These are phyloP conservation scores for Eupithecia inturbata DNA, from an alignment of 2,888 invertebrate genomes.

Conservation along the genomic window DNA sequence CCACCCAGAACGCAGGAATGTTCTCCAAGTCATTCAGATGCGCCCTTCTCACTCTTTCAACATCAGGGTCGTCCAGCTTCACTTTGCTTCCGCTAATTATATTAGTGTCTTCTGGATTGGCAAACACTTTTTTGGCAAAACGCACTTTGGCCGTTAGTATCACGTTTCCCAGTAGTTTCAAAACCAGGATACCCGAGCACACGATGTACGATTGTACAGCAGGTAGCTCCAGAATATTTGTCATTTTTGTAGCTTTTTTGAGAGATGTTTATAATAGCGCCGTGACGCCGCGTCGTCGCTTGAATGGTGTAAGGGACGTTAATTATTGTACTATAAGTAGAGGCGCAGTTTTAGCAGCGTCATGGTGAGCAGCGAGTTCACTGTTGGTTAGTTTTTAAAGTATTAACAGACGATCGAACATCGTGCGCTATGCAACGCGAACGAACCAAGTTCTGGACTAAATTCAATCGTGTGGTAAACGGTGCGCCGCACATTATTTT, in stretches of 20 bases:
- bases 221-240: constrained; percentile 19
- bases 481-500: too few relatives aligned
- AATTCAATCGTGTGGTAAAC: too few relatives aligned
- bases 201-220: constrained; percentile 33
- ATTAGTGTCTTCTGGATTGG: constrained; percentile 66
- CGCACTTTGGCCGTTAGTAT: constrained; percentile 22
- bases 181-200: constrained; percentile 28
- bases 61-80: constrained; percentile 67
- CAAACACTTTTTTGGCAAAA: constrained; percentile 56
- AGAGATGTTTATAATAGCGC: not conserved
- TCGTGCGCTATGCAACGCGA: too few relatives aligned
- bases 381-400: too few relatives aligned
- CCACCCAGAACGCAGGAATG: constrained; percentile 85
- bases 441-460: too few relatives aligned
- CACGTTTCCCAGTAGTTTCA: constrained; percentile 32
- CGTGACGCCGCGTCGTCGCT: not conserved
- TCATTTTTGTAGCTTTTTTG: not conserved
- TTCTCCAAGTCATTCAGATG: constrained; percentile 89
- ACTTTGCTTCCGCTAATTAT: constrained; percentile 52
- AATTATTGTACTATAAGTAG: not conserved
- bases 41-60: constrained; percentile 79
- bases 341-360: not conserved
- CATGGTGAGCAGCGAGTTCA: constrained; percentile 12
- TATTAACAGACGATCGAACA: too few relatives aligned
- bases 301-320: not conserved